Evolutionary conservation across 2,888 invertebrate species (phyloP), one percentile per base, ranked within the genome.

Genomic region (Nemapogon koenigi): DNA sequence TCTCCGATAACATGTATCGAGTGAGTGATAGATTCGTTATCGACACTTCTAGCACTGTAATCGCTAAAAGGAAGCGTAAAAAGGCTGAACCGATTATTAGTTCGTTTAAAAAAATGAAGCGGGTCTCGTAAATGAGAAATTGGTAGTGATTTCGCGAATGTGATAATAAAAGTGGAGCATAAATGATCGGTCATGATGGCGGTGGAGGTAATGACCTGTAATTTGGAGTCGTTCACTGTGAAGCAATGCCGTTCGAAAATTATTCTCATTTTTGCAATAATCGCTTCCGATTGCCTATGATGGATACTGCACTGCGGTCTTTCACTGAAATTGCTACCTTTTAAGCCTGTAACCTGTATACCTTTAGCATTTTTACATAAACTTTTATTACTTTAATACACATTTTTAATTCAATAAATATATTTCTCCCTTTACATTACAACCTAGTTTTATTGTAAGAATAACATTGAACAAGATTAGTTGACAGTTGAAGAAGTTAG

Each of bases 231-330:
- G n/a, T n/a, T n/a, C n/a, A 58, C 56, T 68, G 63, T 60, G 63
- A 69, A 68, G 66, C 61, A 61, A 53, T 57, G 57, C 61, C 58
- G 62, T 53, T 54, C 54, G 59, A 62, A 65, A 72, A 75, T 72
- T 68, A 70, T 63, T 59, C 63, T 64, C 67, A 66, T 70, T 67
- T 66, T 58, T 62, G 65, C 64, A 70, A 63, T 67, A 70, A 72
- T 70, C 67, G 65, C 53, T 71, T 73, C 71, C 71, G 71, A 70
- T 72, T 71, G 69, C 64, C 61, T 55, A 56, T 69, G 68, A 72
- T 68, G 59, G 59, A 70, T 62, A 55, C 51, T n/a, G n/a, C n/a
- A n/a, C n/a, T n/a, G n/a, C n/a, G n/a, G n/a, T n/a, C n/a, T n/a
- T n/a, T n/a, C n/a, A n/a, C n/a, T n/a, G n/a, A n/a, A n/a, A n/a